phyloP scores from a whole-genome alignment of 1,140 invertebrate species.

The Bombus waltoni region DNA sequence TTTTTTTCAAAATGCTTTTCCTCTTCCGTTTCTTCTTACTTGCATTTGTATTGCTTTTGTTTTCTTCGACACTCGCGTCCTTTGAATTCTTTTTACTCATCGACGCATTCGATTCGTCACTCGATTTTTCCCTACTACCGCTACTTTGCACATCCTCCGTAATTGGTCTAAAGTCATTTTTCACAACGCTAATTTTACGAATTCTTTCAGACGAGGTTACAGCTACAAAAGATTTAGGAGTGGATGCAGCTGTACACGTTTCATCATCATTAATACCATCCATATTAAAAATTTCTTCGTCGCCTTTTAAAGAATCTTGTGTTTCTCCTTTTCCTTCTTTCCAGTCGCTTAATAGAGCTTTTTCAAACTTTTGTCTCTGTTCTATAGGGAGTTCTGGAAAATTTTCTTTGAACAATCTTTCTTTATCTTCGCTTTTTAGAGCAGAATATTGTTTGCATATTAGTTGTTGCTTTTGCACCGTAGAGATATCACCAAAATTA shows the following conservation, averaged over 20 bases:
- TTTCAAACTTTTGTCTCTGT: constrained; percentile 79
- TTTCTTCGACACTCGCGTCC: constrained; percentile 74
- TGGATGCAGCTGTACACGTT: constrained; percentile 52
- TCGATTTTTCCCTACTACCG: constrained; percentile 75
- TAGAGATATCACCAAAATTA: constrained; percentile 77
- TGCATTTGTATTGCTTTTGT: constrained; percentile 69
- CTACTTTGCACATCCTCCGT: constrained; percentile 71
- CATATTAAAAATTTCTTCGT: constrained; percentile 87
- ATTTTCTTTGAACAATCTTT: constrained; percentile 80
- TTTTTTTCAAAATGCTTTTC: constrained; percentile 90
- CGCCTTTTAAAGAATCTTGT: constrained; percentile 66
- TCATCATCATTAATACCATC: constrained; percentile 85
- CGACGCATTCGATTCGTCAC: constrained; percentile 68
- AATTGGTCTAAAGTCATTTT: constrained; percentile 86
- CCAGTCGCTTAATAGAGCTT: constrained; percentile 79
- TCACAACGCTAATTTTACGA: constrained; percentile 82
- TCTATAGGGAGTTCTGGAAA: constrained; percentile 80
- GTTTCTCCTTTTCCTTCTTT: constrained; percentile 72
- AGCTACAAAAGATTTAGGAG: constrained; percentile 79
- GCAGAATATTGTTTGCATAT: constrained; percentile 80
- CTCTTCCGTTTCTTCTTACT: constrained; percentile 90
- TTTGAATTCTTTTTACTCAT: constrained; percentile 74
- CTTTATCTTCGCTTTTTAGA: constrained; percentile 78
- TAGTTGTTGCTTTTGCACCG: constrained; percentile 79
- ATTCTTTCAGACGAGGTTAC: constrained; percentile 78